Evolutionary conservation across 2,888 invertebrate genomes (phyloP), one percentile per base, ranked within the genome.

Genomic region (Syritta pipiens): DNA sequence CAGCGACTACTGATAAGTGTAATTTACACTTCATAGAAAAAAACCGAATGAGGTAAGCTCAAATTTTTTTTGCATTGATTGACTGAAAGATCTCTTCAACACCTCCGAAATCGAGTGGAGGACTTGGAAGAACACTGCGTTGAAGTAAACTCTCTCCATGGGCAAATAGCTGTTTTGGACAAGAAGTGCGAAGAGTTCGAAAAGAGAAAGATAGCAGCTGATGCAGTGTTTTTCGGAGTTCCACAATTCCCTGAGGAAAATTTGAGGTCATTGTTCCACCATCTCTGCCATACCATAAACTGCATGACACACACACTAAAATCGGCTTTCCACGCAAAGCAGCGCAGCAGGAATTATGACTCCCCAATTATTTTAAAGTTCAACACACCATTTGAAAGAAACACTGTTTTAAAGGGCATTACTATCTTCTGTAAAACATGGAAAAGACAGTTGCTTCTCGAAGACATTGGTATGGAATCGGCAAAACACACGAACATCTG

Each of bases 231-330:
- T 19, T 12, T 46, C 10, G 46, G 24, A 24, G 22, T 46, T 22
- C 24, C 46, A 12, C 46, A 35, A 14, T 35, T 10, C 2, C 10
- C 32, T 4, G 32, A 32, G 5, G 10, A 10, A 10, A 44, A 44
- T 19, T 44, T 44, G 44, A 6, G 44, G 20, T 44, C 44, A 44
- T 19, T 22, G n/a, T 44, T 44, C 44, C 44, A 46, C 10, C 24
- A 24, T 10, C 44, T 49, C 19, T 49, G 49, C 49, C 19, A 49
- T n/a, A 49, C 49, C 19, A 17, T 49, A 17, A 49, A 17, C 49
- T 30, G 30, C 3, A 19, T 28, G 30, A 17, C 30, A 14, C 48
- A 6, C 7, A 48, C 30, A 14, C 17, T 48, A 14, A 48, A 26
- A 48, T 4, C 26, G 7, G 48, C 14, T 48, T 48, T 44, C 10